A percentile compares a stretch with the other conserved stretches of the same genome.
phyloP scores from a whole-genome alignment of 2,797 vertebrate genomes.

The Hydrophis major region DNA sequence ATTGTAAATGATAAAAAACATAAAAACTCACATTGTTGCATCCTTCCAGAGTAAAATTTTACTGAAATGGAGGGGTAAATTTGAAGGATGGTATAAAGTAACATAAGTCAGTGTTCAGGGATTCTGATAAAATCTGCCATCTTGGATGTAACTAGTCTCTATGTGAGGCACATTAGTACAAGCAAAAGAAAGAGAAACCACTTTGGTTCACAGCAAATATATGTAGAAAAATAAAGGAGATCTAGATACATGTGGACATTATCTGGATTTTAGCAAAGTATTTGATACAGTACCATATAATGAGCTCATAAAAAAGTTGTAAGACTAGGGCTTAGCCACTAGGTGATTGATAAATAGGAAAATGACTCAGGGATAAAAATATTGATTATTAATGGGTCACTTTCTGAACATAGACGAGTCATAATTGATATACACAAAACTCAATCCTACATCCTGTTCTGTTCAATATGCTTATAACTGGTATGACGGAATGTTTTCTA shows the following conservation, averaged over 20 bases:
- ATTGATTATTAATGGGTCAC: not conserved
- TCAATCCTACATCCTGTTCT: not conserved
- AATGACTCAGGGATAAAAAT: not conserved
- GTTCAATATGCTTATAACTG: not conserved
- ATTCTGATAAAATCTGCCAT: not conserved
- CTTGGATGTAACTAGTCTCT: not conserved
- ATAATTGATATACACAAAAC: not conserved
- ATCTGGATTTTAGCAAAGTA: not conserved
- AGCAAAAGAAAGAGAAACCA: not conserved
- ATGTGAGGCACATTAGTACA: not conserved
- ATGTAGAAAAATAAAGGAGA: not conserved
- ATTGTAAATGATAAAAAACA: not conserved
- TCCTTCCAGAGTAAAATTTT: not conserved
- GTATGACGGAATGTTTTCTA: not conserved
- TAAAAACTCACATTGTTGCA: not conserved
- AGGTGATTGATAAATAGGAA: not conserved
- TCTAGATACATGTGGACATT: not conserved
- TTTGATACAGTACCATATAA: not conserved
- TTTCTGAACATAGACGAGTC: not conserved
- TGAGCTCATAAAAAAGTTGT: not conserved
- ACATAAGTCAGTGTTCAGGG: not conserved
- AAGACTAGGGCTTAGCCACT: not conserved
- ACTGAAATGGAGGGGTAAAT: not conserved
- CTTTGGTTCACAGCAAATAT: not conserved
- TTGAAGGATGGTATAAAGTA: not conserved